A percentile compares a stretch with the other conserved stretches of the same genome.
Conservation (phyloP, 1,140 invertebrate species). For the Philotrypesis tridentata region DNA sequence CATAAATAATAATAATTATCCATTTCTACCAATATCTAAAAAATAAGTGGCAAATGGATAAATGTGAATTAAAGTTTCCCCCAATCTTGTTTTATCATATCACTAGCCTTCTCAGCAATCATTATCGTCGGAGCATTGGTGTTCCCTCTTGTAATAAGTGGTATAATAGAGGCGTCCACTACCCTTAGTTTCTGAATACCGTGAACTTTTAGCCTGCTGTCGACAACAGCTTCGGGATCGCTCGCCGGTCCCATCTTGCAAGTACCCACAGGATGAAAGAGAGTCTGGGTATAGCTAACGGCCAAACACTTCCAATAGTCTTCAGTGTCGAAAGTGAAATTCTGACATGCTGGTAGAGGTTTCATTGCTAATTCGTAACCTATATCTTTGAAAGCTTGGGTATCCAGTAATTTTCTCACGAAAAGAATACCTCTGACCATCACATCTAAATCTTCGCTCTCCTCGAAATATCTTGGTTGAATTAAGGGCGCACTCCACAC, state of each 20-base stretch:
- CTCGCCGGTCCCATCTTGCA: slow-evolving; percentile 77
- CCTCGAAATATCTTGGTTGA: neutral
- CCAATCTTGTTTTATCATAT: slow-evolving; percentile 44
- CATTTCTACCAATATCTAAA: too few species aligned
- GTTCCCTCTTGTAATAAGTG: slow-evolving; percentile 27
- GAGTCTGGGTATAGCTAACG: neutral
- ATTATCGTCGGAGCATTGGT: slow-evolving; percentile 40
- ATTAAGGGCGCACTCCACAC: slow-evolving; percentile 6
- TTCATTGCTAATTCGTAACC: neutral
- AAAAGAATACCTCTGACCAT: neutral
- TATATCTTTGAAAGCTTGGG: neutral
- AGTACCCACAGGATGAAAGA: slow-evolving; percentile 75
- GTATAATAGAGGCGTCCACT: slow-evolving; percentile 38
- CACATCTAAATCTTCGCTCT: neutral
- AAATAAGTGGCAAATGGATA: too few species aligned
- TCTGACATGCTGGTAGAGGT: neutral
- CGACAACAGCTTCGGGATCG: slow-evolving; percentile 66
- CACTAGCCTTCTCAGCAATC: slow-evolving; percentile 33
- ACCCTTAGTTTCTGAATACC: slow-evolving; percentile 71
- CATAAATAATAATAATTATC: too few species aligned
- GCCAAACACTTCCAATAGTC: slow-evolving; percentile 21
- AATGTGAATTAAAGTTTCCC: neutral
- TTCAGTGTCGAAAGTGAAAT: neutral
- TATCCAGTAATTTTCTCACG: neutral
- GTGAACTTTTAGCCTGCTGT: slow-evolving; percentile 66